phyloP scores from a whole-genome alignment of 2,113 vertebrate species.

The Scalopus aquaticus region DNA sequence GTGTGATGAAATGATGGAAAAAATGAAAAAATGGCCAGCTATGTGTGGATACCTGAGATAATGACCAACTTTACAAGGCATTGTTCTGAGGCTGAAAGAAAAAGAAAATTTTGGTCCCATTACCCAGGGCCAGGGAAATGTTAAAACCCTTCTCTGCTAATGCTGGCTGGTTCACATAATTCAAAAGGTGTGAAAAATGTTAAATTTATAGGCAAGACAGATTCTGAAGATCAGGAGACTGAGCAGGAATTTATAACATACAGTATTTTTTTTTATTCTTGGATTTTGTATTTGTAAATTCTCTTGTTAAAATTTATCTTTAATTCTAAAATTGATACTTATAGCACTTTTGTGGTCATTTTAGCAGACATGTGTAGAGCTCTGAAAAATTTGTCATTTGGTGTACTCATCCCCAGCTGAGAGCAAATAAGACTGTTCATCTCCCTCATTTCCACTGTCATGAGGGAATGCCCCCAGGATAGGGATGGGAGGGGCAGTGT shows the following conservation, averaged over 20 bases:
- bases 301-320: neutral
- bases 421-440: neutral
- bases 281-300: neutral
- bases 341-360: neutral
- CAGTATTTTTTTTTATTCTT: neutral
- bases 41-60: neutral
- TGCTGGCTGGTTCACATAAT: neutral
- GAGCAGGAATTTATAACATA: neutral
- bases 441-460: neutral
- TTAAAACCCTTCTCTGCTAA: neutral
- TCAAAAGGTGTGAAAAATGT: neutral
- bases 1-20: neutral
- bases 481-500: fast-evolving
- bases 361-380: neutral
- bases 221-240: neutral
- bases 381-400: fast-evolving
- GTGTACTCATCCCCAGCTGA: fast-evolving
- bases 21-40: neutral
- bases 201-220: neutral
- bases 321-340: neutral
- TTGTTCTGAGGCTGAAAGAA: neutral
- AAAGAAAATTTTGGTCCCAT: neutral
- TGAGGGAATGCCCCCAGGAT: fast-evolving
- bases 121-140: neutral
- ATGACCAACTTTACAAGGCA: neutral